Evolutionary conservation across 2,113 vertebrate species (phyloP), one percentile per base, ranked within the genome.

Genomic region (Symphodus melops): DNA sequence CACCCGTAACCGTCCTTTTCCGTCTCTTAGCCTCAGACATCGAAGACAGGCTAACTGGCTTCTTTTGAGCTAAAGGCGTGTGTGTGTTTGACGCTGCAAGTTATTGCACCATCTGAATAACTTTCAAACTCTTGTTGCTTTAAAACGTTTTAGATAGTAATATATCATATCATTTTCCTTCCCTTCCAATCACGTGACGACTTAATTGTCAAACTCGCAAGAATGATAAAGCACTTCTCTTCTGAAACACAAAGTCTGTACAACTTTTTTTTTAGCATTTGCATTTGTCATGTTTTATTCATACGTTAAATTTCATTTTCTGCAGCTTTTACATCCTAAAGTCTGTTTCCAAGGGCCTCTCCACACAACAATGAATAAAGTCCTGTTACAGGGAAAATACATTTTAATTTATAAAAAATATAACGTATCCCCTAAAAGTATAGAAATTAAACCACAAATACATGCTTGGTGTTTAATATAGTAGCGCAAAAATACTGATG

Each of bases 391-490:
- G 19, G 17, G 36, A 12, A 60, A 41, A 60, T 20, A 39, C 28
- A 39, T 23, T 59, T 59, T 23, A 28, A 51, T 9, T 48, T 17
- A 21, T 41, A 9, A 19, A 39, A 58, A 52, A 48, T 14, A n/a
- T 37, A 48, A 48, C 17, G 4, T 48, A 19, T 48, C 16, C 28
- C 61, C 53, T 25, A 8, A 52, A 68, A 25, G 58, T 61, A 51
- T 13, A n/a, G n/a, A 69, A 23, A 66, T 79, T 5, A n/a, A 20
- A 68, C 51, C 17, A 49, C 37, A 9, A 75, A 61, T 46, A 19
- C 66, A 9, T 58, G 36, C 33, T 46, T 2, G 1, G 20, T 60
- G 60, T 16, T 54, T 46, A 61, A 60, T 36, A 44, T 44, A 13
- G 2, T 3, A 5, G 9, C 17, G 39, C 39, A 20, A 60, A 67